Percentiles rank a stretch among this genome's conserved stretches.
These are phyloP conservation scores for Trididemnum nubilum DNA, from an alignment of 23 tunicate species.

Conservation along the genomic window DNA sequence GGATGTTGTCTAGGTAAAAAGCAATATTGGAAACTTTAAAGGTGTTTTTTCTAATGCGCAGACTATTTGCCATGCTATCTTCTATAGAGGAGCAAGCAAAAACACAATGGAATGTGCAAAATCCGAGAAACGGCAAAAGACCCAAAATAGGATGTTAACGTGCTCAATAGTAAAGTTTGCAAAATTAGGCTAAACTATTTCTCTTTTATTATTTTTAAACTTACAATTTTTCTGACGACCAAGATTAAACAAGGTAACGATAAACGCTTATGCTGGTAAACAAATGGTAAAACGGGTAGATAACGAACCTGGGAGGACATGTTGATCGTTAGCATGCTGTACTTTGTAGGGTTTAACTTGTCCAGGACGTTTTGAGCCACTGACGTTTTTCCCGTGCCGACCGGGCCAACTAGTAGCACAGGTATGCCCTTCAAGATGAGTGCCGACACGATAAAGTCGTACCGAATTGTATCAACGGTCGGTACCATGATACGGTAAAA, in stretches of 20 bases:
- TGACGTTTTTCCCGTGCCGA: constrained; percentile 97
- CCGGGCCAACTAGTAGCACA: constrained; percentile 89
- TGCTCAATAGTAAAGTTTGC: too few species aligned
- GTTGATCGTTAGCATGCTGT: constrained; percentile 79
- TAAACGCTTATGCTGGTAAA: too few species aligned
- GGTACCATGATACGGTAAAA: constrained; percentile 97
- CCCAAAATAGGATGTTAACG: too few species aligned
- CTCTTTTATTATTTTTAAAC: too few species aligned
- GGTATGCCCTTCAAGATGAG: constrained; percentile 67
- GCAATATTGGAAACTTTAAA: not conserved
- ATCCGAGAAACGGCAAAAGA: too few species aligned
- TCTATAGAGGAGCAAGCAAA: too few species aligned
- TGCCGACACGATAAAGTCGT: constrained; percentile 79
- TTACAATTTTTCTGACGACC: too few species aligned
- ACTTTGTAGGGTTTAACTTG: constrained; percentile 69
- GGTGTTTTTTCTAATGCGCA: not conserved
- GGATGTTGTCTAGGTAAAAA: constrained; percentile 70
- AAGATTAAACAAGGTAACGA: too few species aligned
- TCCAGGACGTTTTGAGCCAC: constrained; percentile 80
- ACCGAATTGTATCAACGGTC: constrained; percentile 92
- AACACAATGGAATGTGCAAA: too few species aligned
- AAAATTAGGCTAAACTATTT: too few species aligned
- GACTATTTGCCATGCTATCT: too few species aligned
- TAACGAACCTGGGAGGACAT: constrained; percentile 85
- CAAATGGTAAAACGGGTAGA: too few species aligned